phyloP scores from a whole-genome alignment of 2,113 vertebrate genomes.

The Passer domesticus region DNA sequence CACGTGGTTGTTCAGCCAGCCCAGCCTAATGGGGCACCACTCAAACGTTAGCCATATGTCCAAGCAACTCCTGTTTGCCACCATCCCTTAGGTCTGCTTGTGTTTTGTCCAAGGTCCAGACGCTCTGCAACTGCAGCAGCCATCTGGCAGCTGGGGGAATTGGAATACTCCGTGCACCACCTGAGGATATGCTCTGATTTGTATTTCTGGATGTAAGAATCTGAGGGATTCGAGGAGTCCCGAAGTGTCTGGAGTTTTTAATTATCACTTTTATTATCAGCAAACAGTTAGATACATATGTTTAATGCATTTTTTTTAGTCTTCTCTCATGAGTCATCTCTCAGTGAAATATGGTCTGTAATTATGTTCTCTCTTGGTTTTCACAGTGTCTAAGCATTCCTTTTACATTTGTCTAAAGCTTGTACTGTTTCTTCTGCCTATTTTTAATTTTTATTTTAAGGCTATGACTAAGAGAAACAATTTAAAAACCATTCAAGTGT shows the following conservation, averaged over 20 bases:
- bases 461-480: slow-evolving; percentile 46
- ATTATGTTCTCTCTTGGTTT: slow-evolving; percentile 21
- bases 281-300: neutral
- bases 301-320: neutral
- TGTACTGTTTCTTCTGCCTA: neutral
- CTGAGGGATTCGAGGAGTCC: neutral
- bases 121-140: neutral
- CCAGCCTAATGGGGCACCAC: neutral
- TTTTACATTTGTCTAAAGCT: slow-evolving; percentile 8
- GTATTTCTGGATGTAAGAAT: neutral
- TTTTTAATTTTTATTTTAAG: slow-evolving; percentile 55
- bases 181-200: neutral
- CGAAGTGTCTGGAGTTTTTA: neutral
- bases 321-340: slow-evolving; percentile 11
- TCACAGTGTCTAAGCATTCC: slow-evolving; percentile 16
- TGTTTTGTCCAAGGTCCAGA: neutral
- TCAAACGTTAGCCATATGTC: neutral
- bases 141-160: neutral
- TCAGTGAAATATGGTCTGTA: slow-evolving; percentile 7
- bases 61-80: neutral
- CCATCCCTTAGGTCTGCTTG: neutral
- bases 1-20: neutral
- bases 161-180: fast-evolving
- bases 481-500: slow-evolving; percentile 25
- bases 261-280: neutral